Conservation (phyloP, 2,113 vertebrate species). For the Aldabrachelys gigantea region DNA sequence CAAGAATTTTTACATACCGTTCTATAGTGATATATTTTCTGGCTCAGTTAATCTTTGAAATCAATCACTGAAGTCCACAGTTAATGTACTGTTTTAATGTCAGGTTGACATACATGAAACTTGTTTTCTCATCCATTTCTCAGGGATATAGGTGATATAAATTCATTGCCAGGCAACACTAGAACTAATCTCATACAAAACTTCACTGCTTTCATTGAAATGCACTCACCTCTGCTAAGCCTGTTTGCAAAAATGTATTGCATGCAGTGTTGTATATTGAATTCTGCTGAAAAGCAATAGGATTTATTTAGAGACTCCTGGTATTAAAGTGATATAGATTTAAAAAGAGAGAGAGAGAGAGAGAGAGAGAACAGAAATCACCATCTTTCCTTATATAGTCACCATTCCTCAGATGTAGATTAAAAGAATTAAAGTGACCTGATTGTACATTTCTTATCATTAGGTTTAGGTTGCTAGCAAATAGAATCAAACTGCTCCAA, state of each 20-base stretch:
- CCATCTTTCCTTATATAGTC: not conserved
- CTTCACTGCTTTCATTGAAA: not conserved
- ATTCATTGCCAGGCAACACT: not conserved
- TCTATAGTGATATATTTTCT: not conserved
- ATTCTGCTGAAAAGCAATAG: not conserved
- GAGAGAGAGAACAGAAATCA: no score
- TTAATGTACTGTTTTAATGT: not conserved
- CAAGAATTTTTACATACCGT: not conserved
- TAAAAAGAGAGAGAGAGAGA: not conserved
- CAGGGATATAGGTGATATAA: not conserved
- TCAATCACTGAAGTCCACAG: not conserved
- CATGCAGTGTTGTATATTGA: not conserved
- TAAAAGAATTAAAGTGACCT: not conserved
- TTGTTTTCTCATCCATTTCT: not conserved
- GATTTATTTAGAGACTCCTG: not conserved
- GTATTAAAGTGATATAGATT: not conserved
- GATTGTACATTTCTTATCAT: not conserved
- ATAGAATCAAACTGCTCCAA: not conserved
- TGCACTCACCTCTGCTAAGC: not conserved
- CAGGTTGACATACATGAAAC: not conserved
- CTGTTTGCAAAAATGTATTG: not conserved
- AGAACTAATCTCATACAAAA: constrained; percentile 1
- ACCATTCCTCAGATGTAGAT: not conserved
- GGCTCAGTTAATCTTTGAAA: not conserved
- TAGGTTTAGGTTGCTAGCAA: not conserved